phyloP scores from a whole-genome alignment of 1,140 invertebrate species.

The Drosophila lini region DNA sequence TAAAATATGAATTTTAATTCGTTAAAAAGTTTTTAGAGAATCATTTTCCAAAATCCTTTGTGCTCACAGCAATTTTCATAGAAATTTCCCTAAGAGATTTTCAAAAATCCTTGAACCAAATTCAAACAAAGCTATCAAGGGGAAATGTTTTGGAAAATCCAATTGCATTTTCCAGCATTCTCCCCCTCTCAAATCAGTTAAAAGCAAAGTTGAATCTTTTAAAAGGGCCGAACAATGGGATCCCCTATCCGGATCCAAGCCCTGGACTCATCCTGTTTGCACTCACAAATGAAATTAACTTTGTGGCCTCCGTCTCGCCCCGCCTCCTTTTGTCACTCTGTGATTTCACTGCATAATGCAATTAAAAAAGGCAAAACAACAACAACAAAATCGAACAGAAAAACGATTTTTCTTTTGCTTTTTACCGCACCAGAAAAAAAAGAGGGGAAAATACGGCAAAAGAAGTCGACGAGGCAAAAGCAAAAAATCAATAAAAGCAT shows the following conservation, averaged over 20 bases:
- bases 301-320: conserved; percentile 7
- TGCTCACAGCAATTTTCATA: background rate
- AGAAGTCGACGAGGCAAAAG: conserved; percentile 7
- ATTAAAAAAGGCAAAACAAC: conserved; percentile 61
- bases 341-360: conserved; percentile 75
- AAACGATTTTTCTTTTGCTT: conserved; percentile 52
- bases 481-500: conserved; percentile 67
- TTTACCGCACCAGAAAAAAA: conserved; percentile 17
- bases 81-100: conserved; percentile 1
- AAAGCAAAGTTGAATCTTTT: conserved; percentile 43
- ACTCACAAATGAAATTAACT: conserved; percentile 68
- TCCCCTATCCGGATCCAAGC: conserved; percentile 16
- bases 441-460: background rate
- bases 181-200: conserved; percentile 8
- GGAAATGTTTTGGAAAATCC: conserved; percentile 30
- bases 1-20: too few relatives aligned
- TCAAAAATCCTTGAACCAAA: conserved; percentile 9
- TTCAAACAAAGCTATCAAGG: conserved; percentile 25
- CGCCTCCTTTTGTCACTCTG: conserved; percentile 6
- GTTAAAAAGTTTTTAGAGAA: too few relatives aligned
- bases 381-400: conserved; percentile 19
- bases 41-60: background rate
- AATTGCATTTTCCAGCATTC: conserved; percentile 9
- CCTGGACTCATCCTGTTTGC: conserved; percentile 47
- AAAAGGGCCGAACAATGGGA: conserved; percentile 32